Evolutionary conservation across 2,888 invertebrate genomes (phyloP).

Genomic region (Trichopria drosophilae): DNA sequence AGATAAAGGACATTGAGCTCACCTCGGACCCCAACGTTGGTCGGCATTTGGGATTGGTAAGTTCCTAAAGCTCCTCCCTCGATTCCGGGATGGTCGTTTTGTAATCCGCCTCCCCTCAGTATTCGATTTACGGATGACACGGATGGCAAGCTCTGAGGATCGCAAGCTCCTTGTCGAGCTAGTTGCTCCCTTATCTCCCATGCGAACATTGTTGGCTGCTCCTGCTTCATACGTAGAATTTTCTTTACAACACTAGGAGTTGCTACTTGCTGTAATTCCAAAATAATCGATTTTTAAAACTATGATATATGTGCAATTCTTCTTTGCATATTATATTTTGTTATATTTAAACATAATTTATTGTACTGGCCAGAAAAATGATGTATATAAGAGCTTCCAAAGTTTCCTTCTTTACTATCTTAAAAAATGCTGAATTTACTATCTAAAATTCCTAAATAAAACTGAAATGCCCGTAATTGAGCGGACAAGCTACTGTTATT

Average conservation of each 20-base stretch:
- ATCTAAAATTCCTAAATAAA: too few relatives aligned
- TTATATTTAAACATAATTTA: not conserved
- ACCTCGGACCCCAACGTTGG: slow-evolving; percentile 49
- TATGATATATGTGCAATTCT: not conserved
- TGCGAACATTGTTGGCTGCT: slow-evolving; percentile 94
- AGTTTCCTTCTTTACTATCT: too few relatives aligned
- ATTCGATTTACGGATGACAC: slow-evolving; percentile 95
- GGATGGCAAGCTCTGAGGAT: slow-evolving; percentile 87
- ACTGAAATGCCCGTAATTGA: too few relatives aligned
- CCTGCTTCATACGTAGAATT: slow-evolving; percentile 90
- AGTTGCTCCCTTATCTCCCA: slow-evolving; percentile 95
- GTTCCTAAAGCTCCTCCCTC: slow-evolving; percentile 41
- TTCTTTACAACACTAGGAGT: slow-evolving; percentile 94
- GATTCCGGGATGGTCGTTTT: slow-evolving; percentile 62
- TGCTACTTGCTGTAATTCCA: slow-evolving; percentile 88
- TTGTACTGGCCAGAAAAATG: too few relatives aligned
- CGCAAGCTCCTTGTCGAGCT: slow-evolving; percentile 86
- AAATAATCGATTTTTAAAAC: not conserved
- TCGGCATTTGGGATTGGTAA: slow-evolving; percentile 47
- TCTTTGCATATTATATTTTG: not conserved
- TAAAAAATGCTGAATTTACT: too few relatives aligned
- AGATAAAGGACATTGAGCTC: slow-evolving; percentile 12
- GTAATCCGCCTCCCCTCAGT: slow-evolving; percentile 82
- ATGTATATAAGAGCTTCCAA: too few relatives aligned
- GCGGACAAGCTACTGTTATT: too few relatives aligned